Percentiles rank a stretch among this genome's conserved stretches.
Evolutionary conservation across 1,140 invertebrate species (phyloP).

Genomic region (Drosophila orosa): DNA sequence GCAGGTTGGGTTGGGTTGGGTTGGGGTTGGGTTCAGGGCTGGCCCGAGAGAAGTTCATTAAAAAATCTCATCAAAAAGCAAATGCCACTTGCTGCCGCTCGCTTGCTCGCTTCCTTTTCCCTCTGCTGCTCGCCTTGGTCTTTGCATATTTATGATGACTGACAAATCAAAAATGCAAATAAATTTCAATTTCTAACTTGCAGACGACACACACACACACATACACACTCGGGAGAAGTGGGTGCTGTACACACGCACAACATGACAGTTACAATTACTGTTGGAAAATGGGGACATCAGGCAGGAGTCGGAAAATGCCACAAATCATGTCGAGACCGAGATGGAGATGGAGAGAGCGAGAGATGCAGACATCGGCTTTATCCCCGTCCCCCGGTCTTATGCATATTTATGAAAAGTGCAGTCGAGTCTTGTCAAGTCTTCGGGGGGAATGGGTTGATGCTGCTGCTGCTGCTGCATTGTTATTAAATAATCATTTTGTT

Average conservation of each 20-base stretch:
- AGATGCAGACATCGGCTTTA: constrained; percentile 15
- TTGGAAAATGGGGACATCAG: constrained; percentile 55
- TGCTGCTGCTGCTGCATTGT: constrained; percentile 42
- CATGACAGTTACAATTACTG: constrained; percentile 80
- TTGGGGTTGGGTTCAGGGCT: not conserved
- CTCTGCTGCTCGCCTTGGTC: constrained; percentile 16
- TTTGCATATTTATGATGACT: constrained; percentile 78
- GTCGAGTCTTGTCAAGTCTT: constrained; percentile 62
- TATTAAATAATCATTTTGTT: constrained; percentile 81
- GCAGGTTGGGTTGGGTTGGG: constrained; percentile 9
- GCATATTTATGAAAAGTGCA: constrained; percentile 81
- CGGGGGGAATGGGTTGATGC: constrained; percentile 21
- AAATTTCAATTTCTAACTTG: constrained; percentile 79
- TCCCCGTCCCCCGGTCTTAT: constrained; percentile 34
- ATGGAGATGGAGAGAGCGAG: constrained; percentile 9
- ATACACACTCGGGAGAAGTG: not conserved
- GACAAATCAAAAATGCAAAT: constrained; percentile 80
- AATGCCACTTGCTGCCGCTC: constrained; percentile 42
- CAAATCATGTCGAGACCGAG: constrained; percentile 62
- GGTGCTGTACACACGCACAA: constrained; percentile 46
- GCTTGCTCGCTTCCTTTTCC: constrained; percentile 8
- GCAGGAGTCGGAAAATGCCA: constrained; percentile 61
- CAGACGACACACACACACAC: constrained; percentile 50
- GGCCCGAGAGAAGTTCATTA: constrained; percentile 55
- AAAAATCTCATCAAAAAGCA: constrained; percentile 70